A percentile compares a stretch with the other conserved stretches of the same genome.
These are phyloP conservation scores for Sarcophaga caerulescens DNA, from an alignment of 2,888 invertebrate species.

Conservation along the genomic window DNA sequence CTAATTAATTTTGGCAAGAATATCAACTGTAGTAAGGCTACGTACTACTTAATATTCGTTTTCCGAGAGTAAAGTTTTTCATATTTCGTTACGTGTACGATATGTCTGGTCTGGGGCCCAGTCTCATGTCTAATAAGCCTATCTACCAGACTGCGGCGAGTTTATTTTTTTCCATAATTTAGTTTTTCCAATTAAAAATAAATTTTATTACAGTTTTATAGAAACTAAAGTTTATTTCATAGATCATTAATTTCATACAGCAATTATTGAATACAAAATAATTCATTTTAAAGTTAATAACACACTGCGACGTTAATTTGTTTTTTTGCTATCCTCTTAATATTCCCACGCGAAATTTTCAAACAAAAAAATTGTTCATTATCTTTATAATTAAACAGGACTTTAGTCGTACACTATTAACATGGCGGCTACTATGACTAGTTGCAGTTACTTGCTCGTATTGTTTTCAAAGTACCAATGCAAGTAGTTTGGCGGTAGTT, in stretches of 20 bases:
- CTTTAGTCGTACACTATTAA: not conserved
- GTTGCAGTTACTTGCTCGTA: not conserved
- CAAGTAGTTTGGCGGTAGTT: conserved; percentile 10
- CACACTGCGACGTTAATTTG: not conserved
- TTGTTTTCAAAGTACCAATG: not conserved
- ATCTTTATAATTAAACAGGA: conserved; percentile 56
- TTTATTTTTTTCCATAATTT: too few species aligned
- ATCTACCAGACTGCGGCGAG: too few species aligned
- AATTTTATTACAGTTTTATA: not conserved
- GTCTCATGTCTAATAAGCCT: too few species aligned
- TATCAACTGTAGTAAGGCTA: too few species aligned
- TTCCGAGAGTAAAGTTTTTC: too few species aligned
- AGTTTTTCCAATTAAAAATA: too few species aligned
- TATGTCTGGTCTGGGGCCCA: too few species aligned
- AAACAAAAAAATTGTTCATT: conserved; percentile 28
- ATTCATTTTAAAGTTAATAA: conserved; percentile 45
- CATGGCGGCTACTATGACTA: not conserved
- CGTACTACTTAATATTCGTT: too few species aligned
- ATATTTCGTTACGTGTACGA: too few species aligned
- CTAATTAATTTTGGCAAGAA: too few species aligned
- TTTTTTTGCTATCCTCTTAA: conserved; percentile 29
- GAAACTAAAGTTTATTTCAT: conserved; percentile 51
- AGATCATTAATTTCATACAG: conserved; percentile 76
- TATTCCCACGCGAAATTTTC: conserved; percentile 60
- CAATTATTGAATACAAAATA: conserved; percentile 67